A percentile compares a stretch with the other conserved stretches of the same genome.
Conservation (phyloP, 2,888 invertebrate genomes). For the Tethea ocularis region DNA sequence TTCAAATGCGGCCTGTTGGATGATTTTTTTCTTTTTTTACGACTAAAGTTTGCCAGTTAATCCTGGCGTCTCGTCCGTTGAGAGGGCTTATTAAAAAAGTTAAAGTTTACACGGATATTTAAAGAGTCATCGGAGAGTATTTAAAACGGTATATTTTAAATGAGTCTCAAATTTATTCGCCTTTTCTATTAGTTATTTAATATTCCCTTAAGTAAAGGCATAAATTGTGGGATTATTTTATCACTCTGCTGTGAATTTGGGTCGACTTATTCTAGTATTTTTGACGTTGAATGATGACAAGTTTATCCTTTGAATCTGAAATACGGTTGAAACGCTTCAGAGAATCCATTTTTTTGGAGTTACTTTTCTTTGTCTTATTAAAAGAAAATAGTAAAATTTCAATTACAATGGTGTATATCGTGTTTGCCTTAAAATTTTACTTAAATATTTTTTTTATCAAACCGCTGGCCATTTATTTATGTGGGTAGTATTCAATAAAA, state of each 20-base stretch:
- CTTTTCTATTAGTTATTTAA: slow-evolving; percentile 8
- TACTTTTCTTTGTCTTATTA: not conserved
- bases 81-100: slow-evolving; percentile 73
- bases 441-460: too few relatives aligned
- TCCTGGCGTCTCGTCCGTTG: slow-evolving; percentile 42
- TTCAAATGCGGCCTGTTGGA: slow-evolving; percentile 43
- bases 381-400: not conserved
- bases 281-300: slow-evolving; percentile 27
- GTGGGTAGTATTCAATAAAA: too few relatives aligned
- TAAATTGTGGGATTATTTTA: slow-evolving; percentile 6
- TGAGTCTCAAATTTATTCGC: slow-evolving; percentile 3
- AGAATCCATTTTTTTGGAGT: not conserved
- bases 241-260: slow-evolving; percentile 2
- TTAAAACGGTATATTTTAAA: slow-evolving; percentile 34
- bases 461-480: too few relatives aligned
- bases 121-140: slow-evolving; percentile 53
- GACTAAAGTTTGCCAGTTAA: slow-evolving; percentile 63
- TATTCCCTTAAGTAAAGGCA: slow-evolving; percentile 2
- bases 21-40: slow-evolving; percentile 54
- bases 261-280: slow-evolving; percentile 12
- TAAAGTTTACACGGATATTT: slow-evolving; percentile 53
- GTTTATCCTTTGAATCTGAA: slow-evolving; percentile 21
- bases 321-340: not conserved
- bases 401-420: not conserved
- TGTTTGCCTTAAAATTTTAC: too few relatives aligned